Evolutionary conservation across 1,140 invertebrate species (phyloP), one percentile per base, ranked within the genome.

Genomic region (Drepana arcuata): DNA sequence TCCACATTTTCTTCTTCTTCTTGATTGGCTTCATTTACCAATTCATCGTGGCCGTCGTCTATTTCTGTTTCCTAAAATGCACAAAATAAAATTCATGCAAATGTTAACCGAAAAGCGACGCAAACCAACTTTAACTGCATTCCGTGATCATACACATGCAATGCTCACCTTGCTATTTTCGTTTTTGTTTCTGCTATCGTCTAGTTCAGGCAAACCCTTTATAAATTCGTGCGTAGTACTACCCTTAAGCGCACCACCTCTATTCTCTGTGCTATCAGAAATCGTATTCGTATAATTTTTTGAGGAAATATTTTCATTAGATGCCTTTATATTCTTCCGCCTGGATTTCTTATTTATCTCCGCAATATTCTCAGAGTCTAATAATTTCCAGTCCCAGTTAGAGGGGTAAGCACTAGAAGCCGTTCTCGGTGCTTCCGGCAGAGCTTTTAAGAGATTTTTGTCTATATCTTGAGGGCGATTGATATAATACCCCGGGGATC

Each of bases 391-490:
- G 45, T 93, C 92, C 87, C 89, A 92, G 18, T 85, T 84, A 24
- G 86, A 70, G 9, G 89, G 89, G 51, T 89, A 90, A 6, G 86
- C 84, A 23, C 85, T 86, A 16, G 88, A 88, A 1, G 91, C 88
- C 13, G 89, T 88, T 49, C 93, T 84, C 5, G 93, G 93, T 15
- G 92, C 92, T 26, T 94, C 92, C 3, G 93, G 93, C 45, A 94
- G 72, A 21, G 87, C 85, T 30, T 86, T 84, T n/a, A 94, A 74
- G 18, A 86, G 69, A 34, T 86, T 86, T 32, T 88, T 83, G 44
- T 94, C 92, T 10, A 94, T 84, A 67, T 95, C 93, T 29, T 87
- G 85, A 1, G 88, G 86, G 54, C 93, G 90, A 41, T 87, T 90
- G 53, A 87, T 86, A 57, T 96, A 95, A 68, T 92, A 94, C 2